Evolutionary conservation across 2,888 invertebrate genomes (phyloP).

Genomic region (Pogonocherus hispidulus): DNA sequence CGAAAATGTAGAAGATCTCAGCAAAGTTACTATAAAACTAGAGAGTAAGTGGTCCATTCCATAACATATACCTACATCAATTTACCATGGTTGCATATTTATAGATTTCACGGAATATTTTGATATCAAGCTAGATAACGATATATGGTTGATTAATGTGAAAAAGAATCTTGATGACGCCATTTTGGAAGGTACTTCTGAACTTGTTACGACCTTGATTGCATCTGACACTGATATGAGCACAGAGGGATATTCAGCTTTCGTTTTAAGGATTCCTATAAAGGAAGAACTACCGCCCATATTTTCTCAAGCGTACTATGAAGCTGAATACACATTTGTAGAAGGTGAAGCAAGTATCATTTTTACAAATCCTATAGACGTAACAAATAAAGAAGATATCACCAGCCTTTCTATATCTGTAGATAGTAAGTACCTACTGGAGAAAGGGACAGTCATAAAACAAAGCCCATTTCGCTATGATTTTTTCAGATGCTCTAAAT

Average conservation of each 20-base stretch:
- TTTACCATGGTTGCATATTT: conserved; percentile 2
- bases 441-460: neutral
- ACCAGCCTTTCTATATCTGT: neutral
- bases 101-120: conserved; percentile 35
- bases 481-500: neutral
- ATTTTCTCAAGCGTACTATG: neutral
- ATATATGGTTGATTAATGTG: conserved; percentile 33
- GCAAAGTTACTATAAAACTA: neutral
- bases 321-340: neutral
- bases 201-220: conserved; percentile 27
- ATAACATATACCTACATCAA: neutral
- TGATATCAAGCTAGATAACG: conserved; percentile 13
- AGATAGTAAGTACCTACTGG: conserved; percentile 23
- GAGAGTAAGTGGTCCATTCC: conserved; percentile 5
- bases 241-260: conserved; percentile 8
- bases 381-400: conserved; percentile 10
- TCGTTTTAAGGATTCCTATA: conserved; percentile 19
- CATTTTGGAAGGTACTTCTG: conserved; percentile 8
- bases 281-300: neutral
- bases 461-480: neutral
- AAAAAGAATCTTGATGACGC: conserved; percentile 18
- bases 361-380: conserved; percentile 1
- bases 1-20: neutral
- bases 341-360: neutral
- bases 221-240: conserved; percentile 18